A percentile compares a stretch with the other conserved stretches of the same genome.
These are phyloP conservation scores for Takifugu rubripes DNA, from an alignment of 2,797 vertebrate species.

Conservation along the genomic window DNA sequence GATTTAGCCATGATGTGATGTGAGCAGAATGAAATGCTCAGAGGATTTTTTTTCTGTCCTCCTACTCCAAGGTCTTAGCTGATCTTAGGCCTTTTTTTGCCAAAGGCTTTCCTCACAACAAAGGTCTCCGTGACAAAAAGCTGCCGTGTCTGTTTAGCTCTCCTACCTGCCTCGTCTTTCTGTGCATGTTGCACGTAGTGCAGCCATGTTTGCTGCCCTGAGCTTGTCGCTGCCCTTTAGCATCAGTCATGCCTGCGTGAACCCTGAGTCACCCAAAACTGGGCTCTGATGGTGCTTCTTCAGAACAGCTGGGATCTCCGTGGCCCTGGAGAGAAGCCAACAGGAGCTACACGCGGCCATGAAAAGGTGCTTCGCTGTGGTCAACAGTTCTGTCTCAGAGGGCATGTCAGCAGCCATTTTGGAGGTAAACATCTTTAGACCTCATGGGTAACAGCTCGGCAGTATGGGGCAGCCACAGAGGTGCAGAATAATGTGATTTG, in stretches of 20 bases:
- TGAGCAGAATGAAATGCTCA: constrained; percentile 29
- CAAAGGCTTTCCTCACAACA: constrained; percentile 29
- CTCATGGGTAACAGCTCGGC: constrained; percentile 11
- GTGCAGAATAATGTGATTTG: constrained; percentile 4
- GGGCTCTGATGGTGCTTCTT: constrained; percentile 42
- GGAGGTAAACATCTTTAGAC: constrained; percentile 80
- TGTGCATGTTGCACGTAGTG: not conserved
- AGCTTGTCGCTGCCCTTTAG: constrained; percentile 58
- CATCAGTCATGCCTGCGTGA: constrained; percentile 61
- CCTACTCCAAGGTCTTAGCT: constrained; percentile 20
- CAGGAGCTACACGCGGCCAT: constrained; percentile 85
- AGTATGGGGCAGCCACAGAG: not conserved
- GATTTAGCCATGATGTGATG: constrained; percentile 23
- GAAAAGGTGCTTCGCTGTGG: constrained; percentile 80
- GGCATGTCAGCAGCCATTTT: constrained; percentile 96
- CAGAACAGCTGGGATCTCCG: constrained; percentile 83
- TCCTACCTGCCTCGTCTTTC: constrained; percentile 36
- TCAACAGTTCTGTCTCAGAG: constrained; percentile 93
- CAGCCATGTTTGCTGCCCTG: constrained; percentile 9
- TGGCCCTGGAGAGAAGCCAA: constrained; percentile 82
- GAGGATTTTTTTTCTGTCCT: constrained; percentile 12
- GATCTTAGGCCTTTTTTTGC: constrained; percentile 39
- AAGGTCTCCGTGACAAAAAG: constrained; percentile 28
- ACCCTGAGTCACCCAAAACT: constrained; percentile 55
- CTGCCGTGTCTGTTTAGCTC: constrained; percentile 47